Evolutionary conservation across 2,113 vertebrate species (phyloP).

Genomic region (Anthoscopus minutus): DNA sequence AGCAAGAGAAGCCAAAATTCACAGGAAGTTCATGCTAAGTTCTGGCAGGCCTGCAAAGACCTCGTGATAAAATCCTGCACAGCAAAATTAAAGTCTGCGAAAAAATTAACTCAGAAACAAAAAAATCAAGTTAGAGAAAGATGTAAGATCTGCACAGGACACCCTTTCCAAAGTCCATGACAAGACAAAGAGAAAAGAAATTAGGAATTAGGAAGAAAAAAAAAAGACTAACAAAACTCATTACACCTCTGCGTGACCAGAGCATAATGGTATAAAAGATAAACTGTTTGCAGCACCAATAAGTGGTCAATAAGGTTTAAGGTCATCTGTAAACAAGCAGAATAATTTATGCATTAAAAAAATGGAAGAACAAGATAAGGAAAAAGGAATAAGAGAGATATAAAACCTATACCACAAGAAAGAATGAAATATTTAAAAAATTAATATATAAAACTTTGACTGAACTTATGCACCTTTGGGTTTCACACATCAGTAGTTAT

Average conservation of each 20-base stretch:
- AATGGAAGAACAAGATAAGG: background rate
- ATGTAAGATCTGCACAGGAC: background rate
- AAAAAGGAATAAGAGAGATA: background rate
- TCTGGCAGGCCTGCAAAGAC: background rate
- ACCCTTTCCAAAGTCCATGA: background rate
- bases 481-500: conserved; percentile 33
- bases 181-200: background rate
- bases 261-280: background rate
- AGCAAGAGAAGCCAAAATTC: background rate
- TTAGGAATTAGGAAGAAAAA: no score
- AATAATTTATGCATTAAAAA: background rate
- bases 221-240: background rate
- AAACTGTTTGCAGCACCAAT: background rate
- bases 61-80: background rate
- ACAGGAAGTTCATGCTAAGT: background rate
- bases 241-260: background rate
- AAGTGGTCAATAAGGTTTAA: background rate
- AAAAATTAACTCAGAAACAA: background rate
- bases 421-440: background rate
- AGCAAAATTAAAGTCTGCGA: background rate
- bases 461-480: background rate
- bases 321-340: background rate
- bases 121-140: background rate
- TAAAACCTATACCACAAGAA: background rate
- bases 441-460: background rate